phyloP scores from a whole-genome alignment of 2,113 vertebrate genomes.

The Azemiops feae region DNA sequence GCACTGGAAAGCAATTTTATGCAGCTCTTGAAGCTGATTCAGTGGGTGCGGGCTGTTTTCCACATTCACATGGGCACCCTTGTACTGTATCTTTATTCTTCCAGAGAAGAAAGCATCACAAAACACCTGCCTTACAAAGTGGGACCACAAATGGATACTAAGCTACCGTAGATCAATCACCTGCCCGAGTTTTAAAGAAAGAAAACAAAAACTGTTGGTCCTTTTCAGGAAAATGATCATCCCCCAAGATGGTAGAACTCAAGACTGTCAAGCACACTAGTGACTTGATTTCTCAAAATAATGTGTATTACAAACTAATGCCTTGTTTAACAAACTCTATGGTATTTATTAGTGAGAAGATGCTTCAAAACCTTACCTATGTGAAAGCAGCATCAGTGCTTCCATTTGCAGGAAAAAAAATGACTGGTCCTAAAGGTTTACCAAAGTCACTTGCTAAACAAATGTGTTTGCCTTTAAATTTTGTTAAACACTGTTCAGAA shows the following conservation, averaged over 20 bases:
- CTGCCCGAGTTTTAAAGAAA: slow-evolving; percentile 58
- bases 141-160: slow-evolving; percentile 51
- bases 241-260: slow-evolving; percentile 38
- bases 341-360: slow-evolving; percentile 77
- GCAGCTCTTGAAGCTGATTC: slow-evolving; percentile 59
- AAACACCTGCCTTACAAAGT: slow-evolving; percentile 57
- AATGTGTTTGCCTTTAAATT: slow-evolving; percentile 61
- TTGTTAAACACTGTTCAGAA: slow-evolving; percentile 51
- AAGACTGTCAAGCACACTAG: slow-evolving; percentile 55
- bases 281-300: slow-evolving; percentile 62
- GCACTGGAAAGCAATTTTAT: slow-evolving; percentile 84
- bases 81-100: slow-evolving; percentile 58
- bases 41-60: slow-evolving; percentile 51
- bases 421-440: slow-evolving; percentile 64
- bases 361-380: slow-evolving; percentile 74
- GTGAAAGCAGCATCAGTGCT: slow-evolving; percentile 66
- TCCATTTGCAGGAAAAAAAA: slow-evolving; percentile 56
- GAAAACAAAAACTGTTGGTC: slow-evolving; percentile 68
- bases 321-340: slow-evolving; percentile 75
- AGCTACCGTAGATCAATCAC: slow-evolving; percentile 27
- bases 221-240: slow-evolving; percentile 45
- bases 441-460: slow-evolving; percentile 81
- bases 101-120: slow-evolving; percentile 48
- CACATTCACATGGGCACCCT: slow-evolving; percentile 38
- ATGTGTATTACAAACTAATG: slow-evolving; percentile 62